Evolutionary conservation across 2,888 invertebrate genomes (phyloP).

Genomic region (Ecdyonurus torrentis): DNA sequence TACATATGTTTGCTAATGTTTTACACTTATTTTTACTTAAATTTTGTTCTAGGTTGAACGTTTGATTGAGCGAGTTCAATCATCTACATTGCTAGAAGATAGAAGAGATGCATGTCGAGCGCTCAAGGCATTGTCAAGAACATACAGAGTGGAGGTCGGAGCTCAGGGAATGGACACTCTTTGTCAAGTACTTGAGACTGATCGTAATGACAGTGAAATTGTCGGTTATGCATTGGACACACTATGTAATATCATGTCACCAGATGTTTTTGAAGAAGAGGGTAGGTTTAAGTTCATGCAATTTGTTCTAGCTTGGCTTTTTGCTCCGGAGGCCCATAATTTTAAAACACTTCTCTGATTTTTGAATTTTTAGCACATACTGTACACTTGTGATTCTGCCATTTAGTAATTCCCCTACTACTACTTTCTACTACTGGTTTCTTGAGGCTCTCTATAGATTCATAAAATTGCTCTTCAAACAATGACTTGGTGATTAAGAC

Average conservation of each 20-base stretch:
- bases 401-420: too few relatives aligned
- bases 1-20: not conserved
- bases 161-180: constrained; percentile 69
- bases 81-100: constrained; percentile 87
- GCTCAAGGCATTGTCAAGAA: constrained; percentile 75
- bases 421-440: too few relatives aligned
- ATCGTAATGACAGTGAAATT: constrained; percentile 81
- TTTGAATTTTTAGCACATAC: too few relatives aligned
- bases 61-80: constrained; percentile 79
- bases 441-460: too few relatives aligned
- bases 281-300: too few relatives aligned
- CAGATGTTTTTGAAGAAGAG: constrained; percentile 67
- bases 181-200: constrained; percentile 65
- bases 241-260: constrained; percentile 74
- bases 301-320: too few relatives aligned
- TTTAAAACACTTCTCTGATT: too few relatives aligned
- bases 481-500: too few relatives aligned
- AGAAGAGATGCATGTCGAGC: constrained; percentile 92
- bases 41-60: constrained; percentile 55
- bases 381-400: too few relatives aligned
- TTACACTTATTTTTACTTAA: not conserved
- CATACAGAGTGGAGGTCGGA: constrained; percentile 91
- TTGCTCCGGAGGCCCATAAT: too few relatives aligned
- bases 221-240: constrained; percentile 84
- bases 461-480: too few relatives aligned